phyloP scores from a whole-genome alignment of 2,113 vertebrate genomes.

The Periophthalmus modestus region DNA sequence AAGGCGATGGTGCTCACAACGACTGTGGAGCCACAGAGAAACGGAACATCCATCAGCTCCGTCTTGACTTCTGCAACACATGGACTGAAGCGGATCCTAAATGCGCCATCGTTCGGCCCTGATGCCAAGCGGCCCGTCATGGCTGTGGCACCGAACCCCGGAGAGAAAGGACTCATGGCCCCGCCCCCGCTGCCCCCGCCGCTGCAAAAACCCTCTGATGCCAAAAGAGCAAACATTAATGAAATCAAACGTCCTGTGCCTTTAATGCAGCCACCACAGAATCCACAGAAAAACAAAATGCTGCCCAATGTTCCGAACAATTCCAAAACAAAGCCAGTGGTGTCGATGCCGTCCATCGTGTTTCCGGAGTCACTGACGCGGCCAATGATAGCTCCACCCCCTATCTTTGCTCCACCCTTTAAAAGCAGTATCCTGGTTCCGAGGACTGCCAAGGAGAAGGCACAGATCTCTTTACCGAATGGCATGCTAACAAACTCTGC shows the following conservation, averaged over 20 bases:
- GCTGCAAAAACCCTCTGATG: constrained; percentile 52
- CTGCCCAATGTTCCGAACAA: constrained; percentile 31
- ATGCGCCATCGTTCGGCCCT: constrained; percentile 37
- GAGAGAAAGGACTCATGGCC: constrained; percentile 69
- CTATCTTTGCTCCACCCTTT: constrained; percentile 57
- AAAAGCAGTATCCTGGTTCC: constrained; percentile 54
- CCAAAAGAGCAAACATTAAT: not conserved
- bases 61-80: not conserved
- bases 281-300: constrained; percentile 60
- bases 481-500: constrained; percentile 54
- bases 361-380: constrained; percentile 68
- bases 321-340: constrained; percentile 58
- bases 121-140: constrained; percentile 71
- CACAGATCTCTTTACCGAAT: constrained; percentile 53
- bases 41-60: not conserved
- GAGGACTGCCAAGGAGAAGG: constrained; percentile 59
- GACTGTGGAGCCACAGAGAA: not conserved
- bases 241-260: constrained; percentile 46
- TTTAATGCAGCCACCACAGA: constrained; percentile 60
- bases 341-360: constrained; percentile 60
- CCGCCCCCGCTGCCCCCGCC: constrained; percentile 67
- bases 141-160: constrained; percentile 65
- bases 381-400: constrained; percentile 49
- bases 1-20: constrained; percentile 70
- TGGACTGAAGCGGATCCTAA: constrained; percentile 59